Percentiles rank a stretch among this genome's conserved stretches.
Evolutionary conservation across 2,888 invertebrate species (phyloP).

Genomic region (Autographa gamma): DNA sequence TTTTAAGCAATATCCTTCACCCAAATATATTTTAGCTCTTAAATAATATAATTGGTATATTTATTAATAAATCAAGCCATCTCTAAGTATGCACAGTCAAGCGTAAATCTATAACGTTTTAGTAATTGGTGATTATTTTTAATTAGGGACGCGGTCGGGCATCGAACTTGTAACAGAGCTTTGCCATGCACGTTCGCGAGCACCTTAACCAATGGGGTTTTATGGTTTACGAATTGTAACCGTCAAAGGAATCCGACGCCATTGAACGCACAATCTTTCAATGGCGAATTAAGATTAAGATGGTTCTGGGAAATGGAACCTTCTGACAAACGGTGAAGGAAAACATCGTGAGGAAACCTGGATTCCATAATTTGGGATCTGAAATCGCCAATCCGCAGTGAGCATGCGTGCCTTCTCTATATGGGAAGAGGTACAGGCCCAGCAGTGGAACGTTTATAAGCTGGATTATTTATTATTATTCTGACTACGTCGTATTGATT

Average conservation of each 20-base stretch:
- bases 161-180: slow-evolving; percentile 50
- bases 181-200: slow-evolving; percentile 57
- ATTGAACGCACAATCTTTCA: slow-evolving; percentile 53
- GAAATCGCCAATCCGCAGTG: no score
- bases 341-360: no score
- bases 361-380: no score
- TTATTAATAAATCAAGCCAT: slow-evolving; percentile 30
- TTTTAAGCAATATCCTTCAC: no score
- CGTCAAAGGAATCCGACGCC: slow-evolving; percentile 45
- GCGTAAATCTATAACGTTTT: slow-evolving; percentile 66
- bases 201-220: slow-evolving; percentile 65
- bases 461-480: no score
- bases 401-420: no score
- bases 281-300: slow-evolving; percentile 57
- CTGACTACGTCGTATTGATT: background rate
- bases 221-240: slow-evolving; percentile 59
- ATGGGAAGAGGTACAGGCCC: no score
- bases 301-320: background rate
- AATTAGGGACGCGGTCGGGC: slow-evolving; percentile 61
- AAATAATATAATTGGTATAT: background rate
- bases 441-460: no score
- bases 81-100: slow-evolving; percentile 62
- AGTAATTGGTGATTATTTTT: slow-evolving; percentile 68
- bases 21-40: no score
- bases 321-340: no score